phyloP scores from a whole-genome alignment of 2,888 invertebrate species.

The Watsonalla binaria region DNA sequence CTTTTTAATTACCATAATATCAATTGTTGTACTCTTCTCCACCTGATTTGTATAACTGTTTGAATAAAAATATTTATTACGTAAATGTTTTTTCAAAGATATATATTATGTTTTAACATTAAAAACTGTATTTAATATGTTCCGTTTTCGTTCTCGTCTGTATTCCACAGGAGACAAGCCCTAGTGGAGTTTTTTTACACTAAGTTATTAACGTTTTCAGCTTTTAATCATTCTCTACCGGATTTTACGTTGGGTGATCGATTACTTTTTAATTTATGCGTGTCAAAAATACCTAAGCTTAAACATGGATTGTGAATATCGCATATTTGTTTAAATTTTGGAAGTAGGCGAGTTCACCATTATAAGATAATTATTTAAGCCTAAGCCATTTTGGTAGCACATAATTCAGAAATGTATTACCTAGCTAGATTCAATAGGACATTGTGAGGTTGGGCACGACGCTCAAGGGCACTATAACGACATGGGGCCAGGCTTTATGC shows the following conservation, averaged over 20 bases:
- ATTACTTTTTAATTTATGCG: constrained; percentile 46
- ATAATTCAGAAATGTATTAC: constrained; percentile 53
- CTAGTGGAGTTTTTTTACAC: constrained; percentile 23
- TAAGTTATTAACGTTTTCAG: constrained; percentile 34
- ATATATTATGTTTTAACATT: neutral
- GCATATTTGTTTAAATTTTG: too few relatives aligned
- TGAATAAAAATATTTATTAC: too few relatives aligned
- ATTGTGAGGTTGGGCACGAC: constrained; percentile 41
- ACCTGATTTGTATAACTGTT: too few relatives aligned
- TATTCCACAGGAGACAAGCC: constrained; percentile 12
- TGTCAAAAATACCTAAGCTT: neutral
- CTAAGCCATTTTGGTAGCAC: constrained; percentile 32
- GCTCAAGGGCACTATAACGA: constrained; percentile 55
- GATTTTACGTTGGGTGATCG: constrained; percentile 56
- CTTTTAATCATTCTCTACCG: constrained; percentile 45
- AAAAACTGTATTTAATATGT: neutral
- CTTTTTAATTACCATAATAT: too few relatives aligned
- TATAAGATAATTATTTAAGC: constrained; percentile 2
- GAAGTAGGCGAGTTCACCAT: too few relatives aligned
- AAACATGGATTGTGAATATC: too few relatives aligned
- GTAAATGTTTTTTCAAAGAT: too few relatives aligned
- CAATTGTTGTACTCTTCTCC: too few relatives aligned
- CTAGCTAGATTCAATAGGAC: constrained; percentile 44
- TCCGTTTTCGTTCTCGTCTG: neutral
- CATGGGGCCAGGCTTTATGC: constrained; percentile 44